Conservation (phyloP, 2,888 invertebrate genomes). For the Stratiomys singularior region DNA sequence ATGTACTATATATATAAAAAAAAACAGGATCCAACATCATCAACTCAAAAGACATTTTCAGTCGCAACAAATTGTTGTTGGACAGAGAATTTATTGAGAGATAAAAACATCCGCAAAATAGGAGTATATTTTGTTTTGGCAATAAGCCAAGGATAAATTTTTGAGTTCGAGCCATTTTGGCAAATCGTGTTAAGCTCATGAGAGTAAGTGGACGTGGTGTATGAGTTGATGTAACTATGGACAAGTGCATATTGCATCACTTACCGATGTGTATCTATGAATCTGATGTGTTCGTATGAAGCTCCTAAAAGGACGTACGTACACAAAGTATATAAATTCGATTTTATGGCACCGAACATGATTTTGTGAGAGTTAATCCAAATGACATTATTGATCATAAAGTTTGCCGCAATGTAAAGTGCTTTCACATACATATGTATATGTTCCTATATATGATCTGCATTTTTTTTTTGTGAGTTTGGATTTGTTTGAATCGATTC, state of each 20-base stretch:
- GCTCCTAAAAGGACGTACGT: not conserved
- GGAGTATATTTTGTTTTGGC: conserved; percentile 47
- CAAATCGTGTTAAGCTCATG: conserved; percentile 40
- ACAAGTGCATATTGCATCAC: not conserved
- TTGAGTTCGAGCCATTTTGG: conserved; percentile 49
- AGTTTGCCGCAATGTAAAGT: conserved; percentile 19
- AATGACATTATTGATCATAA: conserved; percentile 33
- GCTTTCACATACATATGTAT: not conserved
- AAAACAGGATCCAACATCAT: conserved; percentile 20
- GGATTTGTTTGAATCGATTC: not conserved
- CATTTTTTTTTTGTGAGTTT: not conserved
- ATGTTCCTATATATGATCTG: not conserved
- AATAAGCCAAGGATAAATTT: conserved; percentile 50
- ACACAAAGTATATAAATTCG: conserved; percentile 34
- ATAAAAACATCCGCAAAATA: conserved; percentile 53
- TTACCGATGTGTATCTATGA: not conserved
- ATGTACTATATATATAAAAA: not conserved
- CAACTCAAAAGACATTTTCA: conserved; percentile 25
- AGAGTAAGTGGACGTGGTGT: conserved; percentile 27
- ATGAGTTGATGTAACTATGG: conserved; percentile 1
- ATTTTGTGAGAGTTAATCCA: conserved; percentile 38
- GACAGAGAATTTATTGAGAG: conserved; percentile 50
- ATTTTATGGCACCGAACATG: conserved; percentile 25
- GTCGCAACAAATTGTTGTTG: conserved; percentile 36
- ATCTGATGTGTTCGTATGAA: not conserved